Evolutionary conservation across 2,113 vertebrate genomes (phyloP).

Genomic region (Dicerorhinus sumatrensis): DNA sequence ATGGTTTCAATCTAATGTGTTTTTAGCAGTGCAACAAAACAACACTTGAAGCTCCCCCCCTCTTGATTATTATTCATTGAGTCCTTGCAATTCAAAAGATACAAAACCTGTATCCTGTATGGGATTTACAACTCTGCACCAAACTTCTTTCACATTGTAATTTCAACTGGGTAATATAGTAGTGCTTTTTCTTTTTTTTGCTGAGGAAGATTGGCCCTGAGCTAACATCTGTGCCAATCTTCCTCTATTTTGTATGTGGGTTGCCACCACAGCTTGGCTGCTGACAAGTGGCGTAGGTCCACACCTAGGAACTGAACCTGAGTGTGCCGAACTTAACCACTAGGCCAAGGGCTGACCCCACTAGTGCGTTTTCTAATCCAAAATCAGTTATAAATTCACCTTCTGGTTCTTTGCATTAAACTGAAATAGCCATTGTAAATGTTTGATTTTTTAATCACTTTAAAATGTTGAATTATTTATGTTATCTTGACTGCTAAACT

Average conservation of each 20-base stretch:
- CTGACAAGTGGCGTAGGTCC: too few species aligned
- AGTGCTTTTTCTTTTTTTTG: conserved; percentile 29
- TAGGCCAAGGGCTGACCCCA: too few species aligned
- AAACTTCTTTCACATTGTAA: background rate
- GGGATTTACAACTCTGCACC: accelerated
- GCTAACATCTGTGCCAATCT: too few species aligned
- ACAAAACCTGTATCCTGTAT: background rate
- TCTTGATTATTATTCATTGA: background rate
- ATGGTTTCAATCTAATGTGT: background rate
- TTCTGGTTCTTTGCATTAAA: conserved; percentile 62
- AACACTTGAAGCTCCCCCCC: background rate
- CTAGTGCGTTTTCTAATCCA: conserved; percentile 42
- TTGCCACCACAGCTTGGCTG: too few species aligned
- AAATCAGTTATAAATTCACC: conserved; percentile 58
- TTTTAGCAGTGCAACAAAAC: background rate
- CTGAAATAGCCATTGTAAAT: background rate
- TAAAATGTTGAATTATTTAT: conserved; percentile 74
- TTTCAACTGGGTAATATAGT: conserved; percentile 7
- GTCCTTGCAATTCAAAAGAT: background rate
- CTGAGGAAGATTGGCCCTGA: too few species aligned
- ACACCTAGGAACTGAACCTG: too few species aligned
- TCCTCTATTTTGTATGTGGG: too few species aligned
- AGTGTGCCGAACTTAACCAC: too few species aligned
- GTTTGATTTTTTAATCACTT: conserved; percentile 62
- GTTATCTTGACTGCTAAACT: background rate